Evolutionary conservation across 2,888 invertebrate genomes (phyloP), one percentile per base, ranked within the genome.

Genomic region (Drosophila borborema): DNA sequence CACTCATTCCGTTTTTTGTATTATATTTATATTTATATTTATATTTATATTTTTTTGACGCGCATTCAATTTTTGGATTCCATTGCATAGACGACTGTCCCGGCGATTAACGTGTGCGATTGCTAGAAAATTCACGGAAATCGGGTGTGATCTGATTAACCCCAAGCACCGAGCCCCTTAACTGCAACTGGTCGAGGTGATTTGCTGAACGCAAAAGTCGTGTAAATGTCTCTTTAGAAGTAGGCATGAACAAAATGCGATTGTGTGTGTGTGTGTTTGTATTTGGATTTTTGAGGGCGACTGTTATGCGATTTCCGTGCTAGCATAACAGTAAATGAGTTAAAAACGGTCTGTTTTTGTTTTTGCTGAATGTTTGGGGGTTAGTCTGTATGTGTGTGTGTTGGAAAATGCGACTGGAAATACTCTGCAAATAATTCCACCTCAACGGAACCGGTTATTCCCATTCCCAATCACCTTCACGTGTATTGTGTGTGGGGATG

Each of bases 131-230:
- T 53, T 74, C 72, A 89, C 90, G 90, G 88, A 90, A 88, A 90
- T 84, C 90, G 65, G 49, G 43, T 89, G 80, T 70, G 28, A 36
- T 68, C 81, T 73, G 90, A 87, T 90, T 83, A 90, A 88, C 82
- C 83, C 53, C 80, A 60, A 67, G 80, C 91, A 91, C 88, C 83
- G 91, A 91, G 91, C 91, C 91, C 91, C 91, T 83, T 91, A 88
- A 90, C 77, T 72, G 81, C 87, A 87, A 83, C 84, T 78, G 80
- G 88, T 68, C 82, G 65, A 85, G 81, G 80, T 79, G 84, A 72
- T 88, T 84, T 75, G 82, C 72, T 73, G 70, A 89, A 90, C 81
- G 48, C 49, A 90, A 83, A 55, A 18, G 12, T 34, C 46, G 54
- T 72, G 64, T 43, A 65, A 63, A 38, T 54, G 36, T 61, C 49